phyloP scores from a whole-genome alignment of 2,888 invertebrate species.

The Caenorhabditis parvicauda region DNA sequence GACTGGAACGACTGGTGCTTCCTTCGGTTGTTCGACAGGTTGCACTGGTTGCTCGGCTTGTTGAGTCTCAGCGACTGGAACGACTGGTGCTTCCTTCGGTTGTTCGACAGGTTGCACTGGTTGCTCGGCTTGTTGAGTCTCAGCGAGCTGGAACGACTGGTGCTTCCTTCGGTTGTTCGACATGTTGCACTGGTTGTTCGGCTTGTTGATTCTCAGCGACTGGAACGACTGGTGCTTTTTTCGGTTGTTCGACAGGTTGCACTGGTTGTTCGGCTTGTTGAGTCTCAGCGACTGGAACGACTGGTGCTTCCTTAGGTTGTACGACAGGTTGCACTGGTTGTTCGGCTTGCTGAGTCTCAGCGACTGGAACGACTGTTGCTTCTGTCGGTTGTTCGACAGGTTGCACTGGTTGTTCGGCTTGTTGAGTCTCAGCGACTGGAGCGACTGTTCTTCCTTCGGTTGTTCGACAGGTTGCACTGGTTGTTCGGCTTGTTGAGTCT shows the following conservation, averaged over 20 bases:
- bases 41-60: background rate
- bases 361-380: background rate
- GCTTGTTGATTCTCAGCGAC: too few relatives aligned
- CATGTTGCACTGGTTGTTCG: background rate
- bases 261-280: background rate
- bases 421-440: background rate
- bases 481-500: background rate
- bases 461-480: constrained; percentile 2
- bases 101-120: too few relatives aligned
- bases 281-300: background rate
- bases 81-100: too few relatives aligned
- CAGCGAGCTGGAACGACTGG: background rate
- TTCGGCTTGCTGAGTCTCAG: too few relatives aligned
- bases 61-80: background rate
- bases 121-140: too few relatives aligned
- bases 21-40: constrained; percentile 1
- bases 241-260: constrained; percentile 2
- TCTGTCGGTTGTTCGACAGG: constrained; percentile 5
- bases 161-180: constrained; percentile 4
- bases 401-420: background rate
- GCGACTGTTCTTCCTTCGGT: background rate
- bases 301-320: too few relatives aligned
- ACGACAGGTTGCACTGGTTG: too few relatives aligned
- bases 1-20: background rate
- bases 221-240: background rate